Percentiles rank a stretch among this genome's conserved stretches.
Evolutionary conservation across 2,113 vertebrate species (phyloP).

Genomic region (Camelus bactrianus): DNA sequence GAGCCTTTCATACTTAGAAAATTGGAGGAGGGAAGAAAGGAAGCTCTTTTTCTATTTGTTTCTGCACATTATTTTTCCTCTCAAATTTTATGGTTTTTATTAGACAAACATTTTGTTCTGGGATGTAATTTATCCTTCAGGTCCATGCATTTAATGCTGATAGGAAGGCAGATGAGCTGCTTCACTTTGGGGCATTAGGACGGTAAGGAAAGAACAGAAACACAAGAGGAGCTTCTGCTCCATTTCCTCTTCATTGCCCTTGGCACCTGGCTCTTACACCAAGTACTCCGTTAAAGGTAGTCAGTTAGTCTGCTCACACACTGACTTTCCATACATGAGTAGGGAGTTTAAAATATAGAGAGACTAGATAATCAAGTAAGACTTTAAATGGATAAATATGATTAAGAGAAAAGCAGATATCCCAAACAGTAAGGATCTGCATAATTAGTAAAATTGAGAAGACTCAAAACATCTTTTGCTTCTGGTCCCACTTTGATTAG

Average conservation of each 20-base stretch:
- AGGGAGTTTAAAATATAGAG: background rate
- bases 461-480: background rate
- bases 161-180: background rate
- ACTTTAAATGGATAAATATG: background rate
- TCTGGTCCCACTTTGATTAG: background rate
- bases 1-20: background rate
- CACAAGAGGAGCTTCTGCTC: background rate
- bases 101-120: background rate
- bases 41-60: background rate
- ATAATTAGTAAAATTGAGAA: background rate
- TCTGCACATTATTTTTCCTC: background rate
- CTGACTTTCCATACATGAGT: background rate
- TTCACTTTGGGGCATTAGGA: background rate
- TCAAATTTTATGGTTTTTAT: background rate
- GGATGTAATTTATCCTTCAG: background rate
- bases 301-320: background rate
- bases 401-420: background rate
- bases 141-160: background rate
- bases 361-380: background rate
- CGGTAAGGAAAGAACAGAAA: background rate
- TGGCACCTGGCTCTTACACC: background rate
- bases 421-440: background rate
- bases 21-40: background rate
- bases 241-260: background rate
- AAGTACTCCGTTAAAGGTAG: background rate